Evolutionary conservation across 2,888 invertebrate species (phyloP).

Genomic region (Andrena chrysosceles): DNA sequence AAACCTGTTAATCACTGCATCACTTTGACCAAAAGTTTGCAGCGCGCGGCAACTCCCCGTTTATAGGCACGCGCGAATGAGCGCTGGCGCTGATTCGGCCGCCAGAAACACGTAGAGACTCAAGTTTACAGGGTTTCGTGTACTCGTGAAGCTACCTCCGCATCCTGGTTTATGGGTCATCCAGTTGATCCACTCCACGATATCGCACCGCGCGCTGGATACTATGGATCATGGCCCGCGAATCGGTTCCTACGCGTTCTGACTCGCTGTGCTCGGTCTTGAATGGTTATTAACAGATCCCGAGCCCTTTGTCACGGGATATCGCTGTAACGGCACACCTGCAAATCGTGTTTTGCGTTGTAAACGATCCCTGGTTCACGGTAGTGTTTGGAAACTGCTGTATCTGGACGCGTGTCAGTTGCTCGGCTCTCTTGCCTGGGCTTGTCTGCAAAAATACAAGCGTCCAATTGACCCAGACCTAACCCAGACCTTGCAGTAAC

Average conservation of each 20-base stretch:
- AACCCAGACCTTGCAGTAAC: too few relatives aligned
- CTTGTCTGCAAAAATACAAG: too few relatives aligned
- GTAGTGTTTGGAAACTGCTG: background rate
- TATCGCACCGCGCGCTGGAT: conserved; percentile 37
- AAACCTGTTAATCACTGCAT: background rate
- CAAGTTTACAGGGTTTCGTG: conserved; percentile 39
- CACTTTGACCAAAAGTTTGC: background rate
- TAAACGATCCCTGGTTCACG: background rate
- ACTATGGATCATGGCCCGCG: conserved; percentile 35
- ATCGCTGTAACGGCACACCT: conserved; percentile 36
- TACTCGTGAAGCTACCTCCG: conserved; percentile 39
- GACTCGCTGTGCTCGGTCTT: conserved; percentile 18
- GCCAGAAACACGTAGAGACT: conserved; percentile 62
- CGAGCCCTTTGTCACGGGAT: conserved; percentile 43
- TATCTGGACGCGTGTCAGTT: background rate
- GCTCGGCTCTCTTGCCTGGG: too few relatives aligned
- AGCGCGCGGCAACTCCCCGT: conserved; percentile 23
- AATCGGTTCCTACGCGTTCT: conserved; percentile 17
- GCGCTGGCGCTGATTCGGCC: conserved; percentile 70
- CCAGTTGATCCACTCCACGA: conserved; percentile 60
- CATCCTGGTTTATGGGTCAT: conserved; percentile 75
- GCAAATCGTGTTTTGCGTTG: conserved; percentile 12
- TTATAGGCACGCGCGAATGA: conserved; percentile 48
- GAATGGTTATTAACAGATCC: conserved; percentile 34
- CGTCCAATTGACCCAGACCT: too few relatives aligned